phyloP scores from a whole-genome alignment of 2,888 invertebrate species.

The Nowickia ferox region DNA sequence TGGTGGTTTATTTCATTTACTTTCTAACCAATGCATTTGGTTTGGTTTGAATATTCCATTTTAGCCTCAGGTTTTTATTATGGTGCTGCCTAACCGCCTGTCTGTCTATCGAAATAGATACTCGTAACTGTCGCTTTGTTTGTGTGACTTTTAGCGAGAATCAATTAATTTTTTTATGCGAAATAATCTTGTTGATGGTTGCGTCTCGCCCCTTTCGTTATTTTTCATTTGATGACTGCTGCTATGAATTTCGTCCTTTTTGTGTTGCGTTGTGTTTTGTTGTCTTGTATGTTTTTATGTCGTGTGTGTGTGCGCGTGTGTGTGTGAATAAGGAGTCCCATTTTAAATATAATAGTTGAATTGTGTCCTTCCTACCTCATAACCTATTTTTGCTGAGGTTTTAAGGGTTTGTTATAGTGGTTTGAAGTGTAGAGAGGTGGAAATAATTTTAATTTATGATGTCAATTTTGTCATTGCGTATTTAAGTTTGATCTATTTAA shows the following conservation, averaged over 20 bases:
- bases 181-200: conserved; percentile 82
- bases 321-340: conserved; percentile 15
- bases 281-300: not conserved
- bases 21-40: conserved; percentile 25
- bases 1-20: conserved; percentile 48
- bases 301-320: not conserved
- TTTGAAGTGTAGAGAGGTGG: conserved; percentile 82
- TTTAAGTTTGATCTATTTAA: conserved; percentile 31
- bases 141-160: conserved; percentile 80
- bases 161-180: conserved; percentile 81
- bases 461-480: conserved; percentile 76
- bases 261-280: not conserved
- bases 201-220: conserved; percentile 79
- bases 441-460: conserved; percentile 83
- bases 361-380: conserved; percentile 68
- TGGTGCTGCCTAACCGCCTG: conserved; percentile 40
- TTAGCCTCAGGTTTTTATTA: conserved; percentile 45
- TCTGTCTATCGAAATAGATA: conserved; percentile 11
- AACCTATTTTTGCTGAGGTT: conserved; percentile 61
- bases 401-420: conserved; percentile 65
- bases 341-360: conserved; percentile 23
- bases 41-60: conserved; percentile 30
- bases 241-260: conserved; percentile 40
- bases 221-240: conserved; percentile 45
- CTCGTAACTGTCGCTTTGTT: conserved; percentile 68